Base-by-base conservation (phyloP, 2,797 vertebrate genomes). In the Sternarchorhynchus goeldii region DNA sequence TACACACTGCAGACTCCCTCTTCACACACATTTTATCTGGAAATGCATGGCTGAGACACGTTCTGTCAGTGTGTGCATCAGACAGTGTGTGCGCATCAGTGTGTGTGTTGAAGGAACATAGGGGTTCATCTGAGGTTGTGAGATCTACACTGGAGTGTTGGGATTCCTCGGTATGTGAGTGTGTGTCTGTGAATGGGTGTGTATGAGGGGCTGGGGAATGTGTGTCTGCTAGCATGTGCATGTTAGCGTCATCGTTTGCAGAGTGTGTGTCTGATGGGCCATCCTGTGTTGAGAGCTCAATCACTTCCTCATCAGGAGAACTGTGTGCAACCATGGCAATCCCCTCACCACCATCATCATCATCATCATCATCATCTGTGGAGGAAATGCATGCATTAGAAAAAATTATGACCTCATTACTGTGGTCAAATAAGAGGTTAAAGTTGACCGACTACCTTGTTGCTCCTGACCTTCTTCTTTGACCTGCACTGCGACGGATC, bases 121-220 rank as follows among this genome's bases (percentile, higher is more conserved):
- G 68, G 14, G 79, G 74, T 62, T 83, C 74, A 18, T 83, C 81
- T 1, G 81, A 80, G 50, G 73, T 68, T 16, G 73, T 79, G 17
- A 81, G 75, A 31, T 81, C 79, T 50, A 81, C 14, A 1, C 84
- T 85, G 50, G 84, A 85, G 8, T 85, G 82, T 18, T 85, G 84
- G 8, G 84, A 85, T 29, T 85, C 84, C 2, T 85, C 84, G 2
- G 79, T 79, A n/a, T 78, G 69, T 0, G 81, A 85, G 65, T 83
- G 84, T 5, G 82, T 80, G 17, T 85, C 84, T 66, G 80, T 18
- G n/a, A 79, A 55, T 4, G 75, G 64, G 41, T 80, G 75, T 2
- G 71, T 34, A 2, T 79, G 74, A 36, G 82, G 73, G 39, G 79
- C 80, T 2, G 84, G 82, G 17, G 84, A 85, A 36, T 79, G 81